Evolutionary conservation across 2,888 invertebrate genomes (phyloP).

Genomic region (Sarcophaga subvicina): DNA sequence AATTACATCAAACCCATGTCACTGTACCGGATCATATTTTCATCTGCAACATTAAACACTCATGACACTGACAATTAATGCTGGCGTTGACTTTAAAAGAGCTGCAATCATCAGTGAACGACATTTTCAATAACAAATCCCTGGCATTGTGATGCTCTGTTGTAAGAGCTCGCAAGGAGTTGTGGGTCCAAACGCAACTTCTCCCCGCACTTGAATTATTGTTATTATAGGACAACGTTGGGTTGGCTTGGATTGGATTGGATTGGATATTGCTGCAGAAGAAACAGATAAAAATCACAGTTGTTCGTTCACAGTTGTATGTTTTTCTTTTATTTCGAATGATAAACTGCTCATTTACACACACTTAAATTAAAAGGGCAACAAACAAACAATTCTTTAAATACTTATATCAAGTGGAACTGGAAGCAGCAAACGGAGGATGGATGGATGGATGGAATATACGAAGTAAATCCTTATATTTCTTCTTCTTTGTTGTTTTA

Average conservation of each 20-base stretch:
- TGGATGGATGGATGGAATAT: slow-evolving; percentile 9
- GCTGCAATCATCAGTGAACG: slow-evolving; percentile 31
- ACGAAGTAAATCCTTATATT: slow-evolving; percentile 57
- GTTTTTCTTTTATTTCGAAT: slow-evolving; percentile 32
- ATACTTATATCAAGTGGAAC: no score
- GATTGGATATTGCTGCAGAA: slow-evolving; percentile 62
- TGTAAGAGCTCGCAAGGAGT: slow-evolving; percentile 63
- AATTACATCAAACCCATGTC: neutral
- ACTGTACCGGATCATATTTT: slow-evolving; percentile 76
- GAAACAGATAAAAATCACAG: slow-evolving; percentile 71
- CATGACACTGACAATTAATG: slow-evolving; percentile 61
- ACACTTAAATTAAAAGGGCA: slow-evolving; percentile 58
- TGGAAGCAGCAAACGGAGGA: no score
- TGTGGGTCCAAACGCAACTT: slow-evolving; percentile 72
- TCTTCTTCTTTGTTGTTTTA: neutral
- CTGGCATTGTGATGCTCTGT: slow-evolving; percentile 65
- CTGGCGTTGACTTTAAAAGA: slow-evolving; percentile 58
- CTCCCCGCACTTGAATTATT: slow-evolving; percentile 79
- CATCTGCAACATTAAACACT: slow-evolving; percentile 62
- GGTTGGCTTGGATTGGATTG: neutral
- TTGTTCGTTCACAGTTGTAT: slow-evolving; percentile 38
- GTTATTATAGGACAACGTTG: slow-evolving; percentile 75
- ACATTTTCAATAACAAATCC: slow-evolving; percentile 34
- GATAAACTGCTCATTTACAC: slow-evolving; percentile 69
- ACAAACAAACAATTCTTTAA: slow-evolving; percentile 7